Conservation (phyloP, 2,113 vertebrate genomes). For the Glaucomys volans region DNA sequence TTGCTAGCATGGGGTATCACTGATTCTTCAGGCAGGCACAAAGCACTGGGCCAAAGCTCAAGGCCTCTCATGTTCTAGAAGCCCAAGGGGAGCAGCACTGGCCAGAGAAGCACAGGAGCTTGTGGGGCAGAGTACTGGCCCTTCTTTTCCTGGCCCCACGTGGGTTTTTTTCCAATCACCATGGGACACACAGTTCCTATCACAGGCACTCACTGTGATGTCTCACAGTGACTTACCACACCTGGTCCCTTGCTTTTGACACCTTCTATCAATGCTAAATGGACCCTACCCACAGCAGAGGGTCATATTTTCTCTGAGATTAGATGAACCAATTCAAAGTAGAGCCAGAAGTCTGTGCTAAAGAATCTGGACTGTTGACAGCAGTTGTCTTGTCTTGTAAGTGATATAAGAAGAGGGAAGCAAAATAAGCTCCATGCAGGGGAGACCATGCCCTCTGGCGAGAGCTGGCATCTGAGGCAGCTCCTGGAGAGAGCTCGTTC, state of each 20-base stretch:
- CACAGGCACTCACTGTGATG: background rate
- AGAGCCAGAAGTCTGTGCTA: background rate
- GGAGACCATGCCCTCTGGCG: background rate
- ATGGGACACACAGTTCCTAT: background rate
- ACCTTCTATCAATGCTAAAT: background rate
- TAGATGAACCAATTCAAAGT: slow-evolving; percentile 29
- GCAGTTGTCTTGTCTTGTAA: background rate
- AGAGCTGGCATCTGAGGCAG: background rate
- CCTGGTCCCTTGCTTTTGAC: background rate
- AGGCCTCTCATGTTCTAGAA: background rate
- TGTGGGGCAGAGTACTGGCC: background rate
- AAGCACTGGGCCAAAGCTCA: background rate
- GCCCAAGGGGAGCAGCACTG: background rate
- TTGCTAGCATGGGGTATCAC: background rate
- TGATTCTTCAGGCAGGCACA: background rate
- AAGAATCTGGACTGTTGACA: slow-evolving; percentile 36
- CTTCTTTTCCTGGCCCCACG: background rate
- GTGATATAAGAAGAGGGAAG: too few relatives aligned
- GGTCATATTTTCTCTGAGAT: slow-evolving; percentile 5
- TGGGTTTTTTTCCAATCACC: background rate
- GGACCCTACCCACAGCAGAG: background rate
- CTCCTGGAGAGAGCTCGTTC: background rate
- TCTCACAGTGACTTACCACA: background rate
- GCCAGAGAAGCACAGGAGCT: too few relatives aligned
- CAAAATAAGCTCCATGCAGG: background rate